Percentiles rank a stretch among this genome's conserved stretches.
These are phyloP conservation scores for Drosophila orosa DNA, from an alignment of 1,140 invertebrate genomes.

Conservation along the genomic window DNA sequence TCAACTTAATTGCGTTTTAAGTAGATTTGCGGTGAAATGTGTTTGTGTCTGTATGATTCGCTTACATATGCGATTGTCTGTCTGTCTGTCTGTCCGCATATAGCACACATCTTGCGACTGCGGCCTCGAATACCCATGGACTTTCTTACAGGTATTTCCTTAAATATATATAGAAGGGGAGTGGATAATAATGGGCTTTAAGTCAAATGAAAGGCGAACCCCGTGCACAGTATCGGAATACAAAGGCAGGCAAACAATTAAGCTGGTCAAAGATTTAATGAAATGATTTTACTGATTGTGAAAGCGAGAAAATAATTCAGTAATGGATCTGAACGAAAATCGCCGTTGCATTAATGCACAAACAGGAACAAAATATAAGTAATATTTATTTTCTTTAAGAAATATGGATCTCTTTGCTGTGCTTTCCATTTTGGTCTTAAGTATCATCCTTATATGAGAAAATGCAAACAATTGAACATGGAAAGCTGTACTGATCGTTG, in stretches of 20 bases:
- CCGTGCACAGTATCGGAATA: constrained; percentile 2
- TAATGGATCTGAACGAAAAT: background rate
- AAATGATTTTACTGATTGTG: constrained; percentile 20
- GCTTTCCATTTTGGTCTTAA: too few species aligned
- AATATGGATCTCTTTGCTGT: too few species aligned
- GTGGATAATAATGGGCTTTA: background rate
- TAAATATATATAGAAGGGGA: background rate
- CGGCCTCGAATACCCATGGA: background rate
- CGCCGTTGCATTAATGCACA: background rate
- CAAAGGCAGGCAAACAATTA: constrained; percentile 26
- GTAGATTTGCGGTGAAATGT: constrained; percentile 77
- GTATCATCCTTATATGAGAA: background rate
- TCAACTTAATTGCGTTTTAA: constrained; percentile 82
- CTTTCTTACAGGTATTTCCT: constrained; percentile 30
- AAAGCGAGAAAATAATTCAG: constrained; percentile 11
- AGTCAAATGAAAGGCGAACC: background rate
- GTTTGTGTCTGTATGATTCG: constrained; percentile 24
- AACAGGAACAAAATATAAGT: background rate
- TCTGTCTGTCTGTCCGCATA: constrained; percentile 21
- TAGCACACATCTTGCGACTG: background rate
- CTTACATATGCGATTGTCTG: constrained; percentile 32
- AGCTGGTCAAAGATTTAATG: constrained; percentile 21
- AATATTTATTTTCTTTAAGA: background rate
- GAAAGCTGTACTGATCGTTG: background rate
- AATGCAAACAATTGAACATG: background rate